Evolutionary conservation across 2,888 invertebrate genomes (phyloP).

Genomic region (Caenorhabditis sp.): DNA sequence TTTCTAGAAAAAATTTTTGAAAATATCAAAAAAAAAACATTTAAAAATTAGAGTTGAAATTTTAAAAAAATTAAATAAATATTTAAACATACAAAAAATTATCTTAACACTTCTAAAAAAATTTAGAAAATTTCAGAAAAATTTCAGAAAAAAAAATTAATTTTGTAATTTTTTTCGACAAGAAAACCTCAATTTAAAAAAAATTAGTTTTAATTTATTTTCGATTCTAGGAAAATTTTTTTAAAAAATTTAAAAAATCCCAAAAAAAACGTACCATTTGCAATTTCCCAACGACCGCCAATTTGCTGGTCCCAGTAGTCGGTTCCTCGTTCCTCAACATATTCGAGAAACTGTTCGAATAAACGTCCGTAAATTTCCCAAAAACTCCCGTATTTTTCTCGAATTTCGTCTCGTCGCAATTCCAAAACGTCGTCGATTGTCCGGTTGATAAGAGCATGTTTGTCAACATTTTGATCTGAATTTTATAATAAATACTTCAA

Average conservation of each 20-base stretch:
- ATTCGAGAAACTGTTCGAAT: not conserved
- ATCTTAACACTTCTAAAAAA: too few species aligned
- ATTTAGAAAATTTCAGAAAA: too few species aligned
- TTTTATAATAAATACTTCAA: too few species aligned
- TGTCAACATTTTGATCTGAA: slow-evolving; percentile 18
- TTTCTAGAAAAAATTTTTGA: too few species aligned
- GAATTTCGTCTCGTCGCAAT: not conserved
- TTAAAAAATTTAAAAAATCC: not conserved
- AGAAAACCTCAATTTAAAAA: too few species aligned
- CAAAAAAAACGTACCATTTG: slow-evolving; percentile 4
- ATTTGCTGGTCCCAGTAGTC: not conserved
- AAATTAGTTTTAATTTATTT: too few species aligned
- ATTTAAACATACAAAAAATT: not conserved
- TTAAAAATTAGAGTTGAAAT: too few species aligned
- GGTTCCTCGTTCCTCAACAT: not conserved
- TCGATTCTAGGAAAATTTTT: too few species aligned
- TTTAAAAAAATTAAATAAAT: not conserved
- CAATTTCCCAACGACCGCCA: slow-evolving; percentile 2
- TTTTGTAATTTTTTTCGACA: too few species aligned
- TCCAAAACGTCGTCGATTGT: not conserved
- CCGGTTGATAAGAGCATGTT: slow-evolving; percentile 1
- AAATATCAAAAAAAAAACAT: too few species aligned
- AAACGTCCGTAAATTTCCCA: not conserved
- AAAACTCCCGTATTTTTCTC: not conserved
- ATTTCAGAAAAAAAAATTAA: too few species aligned